Conservation (phyloP, 2,888 invertebrate species). For the Piscicola geometra region DNA sequence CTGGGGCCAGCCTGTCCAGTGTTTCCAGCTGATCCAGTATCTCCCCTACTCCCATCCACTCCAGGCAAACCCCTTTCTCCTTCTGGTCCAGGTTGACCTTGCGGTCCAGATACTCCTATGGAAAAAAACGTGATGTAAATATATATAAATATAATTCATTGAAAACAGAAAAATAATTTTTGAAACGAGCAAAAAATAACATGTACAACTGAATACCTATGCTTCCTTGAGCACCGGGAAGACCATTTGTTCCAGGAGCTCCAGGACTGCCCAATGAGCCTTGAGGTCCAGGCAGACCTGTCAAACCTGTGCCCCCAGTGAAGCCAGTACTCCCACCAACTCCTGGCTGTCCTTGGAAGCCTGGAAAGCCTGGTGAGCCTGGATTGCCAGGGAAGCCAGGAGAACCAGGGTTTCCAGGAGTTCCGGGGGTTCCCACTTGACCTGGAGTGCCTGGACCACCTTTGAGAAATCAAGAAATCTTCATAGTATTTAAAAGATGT, state of each 20-base stretch:
- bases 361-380: background rate
- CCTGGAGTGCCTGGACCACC: background rate
- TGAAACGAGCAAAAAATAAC: too few relatives aligned
- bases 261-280: background rate
- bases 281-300: background rate
- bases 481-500: too few relatives aligned
- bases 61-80: background rate
- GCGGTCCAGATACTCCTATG: too few relatives aligned
- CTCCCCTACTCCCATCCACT: slow-evolving; percentile 24
- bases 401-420: slow-evolving; percentile 1
- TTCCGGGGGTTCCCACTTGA: slow-evolving; percentile 2
- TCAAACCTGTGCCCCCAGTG: background rate
- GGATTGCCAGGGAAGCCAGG: background rate
- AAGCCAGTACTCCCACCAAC: background rate
- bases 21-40: slow-evolving; percentile 22
- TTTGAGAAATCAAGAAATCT: too few relatives aligned
- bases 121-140: too few relatives aligned
- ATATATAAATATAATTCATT: too few relatives aligned
- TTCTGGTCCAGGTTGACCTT: background rate
- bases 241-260: background rate
- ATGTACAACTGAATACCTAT: background rate
- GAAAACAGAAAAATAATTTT: too few relatives aligned
- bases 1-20: slow-evolving; percentile 25
- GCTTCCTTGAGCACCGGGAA: background rate
- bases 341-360: background rate